Base-by-base conservation (phyloP, 2,888 invertebrate genomes). In the Erannis defoliaria region DNA sequence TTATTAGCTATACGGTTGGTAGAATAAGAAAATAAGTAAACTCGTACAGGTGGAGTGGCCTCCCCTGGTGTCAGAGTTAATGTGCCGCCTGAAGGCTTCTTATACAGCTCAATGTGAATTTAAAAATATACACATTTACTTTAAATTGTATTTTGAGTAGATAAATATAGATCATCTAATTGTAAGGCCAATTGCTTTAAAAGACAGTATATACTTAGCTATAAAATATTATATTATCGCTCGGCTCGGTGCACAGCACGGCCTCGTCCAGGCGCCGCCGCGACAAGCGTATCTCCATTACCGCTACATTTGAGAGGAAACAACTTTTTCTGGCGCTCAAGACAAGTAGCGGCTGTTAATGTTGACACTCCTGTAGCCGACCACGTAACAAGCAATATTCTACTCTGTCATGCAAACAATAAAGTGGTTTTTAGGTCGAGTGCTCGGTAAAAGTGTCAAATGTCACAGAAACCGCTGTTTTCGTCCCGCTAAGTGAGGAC, bases 401-500 rank as follows among this genome's bases (percentile, higher is more conserved):
- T 37, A 65, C 59, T 57, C 38, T 55, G 6, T 10, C 0, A 10
- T 10, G 2, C 0, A 12, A 10, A 4, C 0, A 5, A 55, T 74
- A 78, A 66, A 65, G 68, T 61, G 53, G 33, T 53, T 46, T 67
- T 57, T 73, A 10, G 48, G 6, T n/a, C 51, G 55, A 1, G 9
- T 23, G 16, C 40, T 49, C 42, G 21, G 16, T 49, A 50, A 49
- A 49, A 66, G 83, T 89, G 75, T 90, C 82, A 75, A 73, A 74
- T 90, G 84, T 80, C 89, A 84, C 73, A 85, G 77, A 77, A 74
- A 77, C 80, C 82, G 83, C 78, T 73, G 73, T 76, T 75, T 73
- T 74, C 77, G 38, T 72, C 71, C 68, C 71, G 73, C 80, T 86
- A 87, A 89, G 90, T 88, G 90, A 83, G 81, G 86, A 86, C 89